Percentiles rank a stretch among this genome's conserved stretches.
phyloP scores from a whole-genome alignment of 2,888 invertebrate species.

The Drepanosiphum platanoidis region DNA sequence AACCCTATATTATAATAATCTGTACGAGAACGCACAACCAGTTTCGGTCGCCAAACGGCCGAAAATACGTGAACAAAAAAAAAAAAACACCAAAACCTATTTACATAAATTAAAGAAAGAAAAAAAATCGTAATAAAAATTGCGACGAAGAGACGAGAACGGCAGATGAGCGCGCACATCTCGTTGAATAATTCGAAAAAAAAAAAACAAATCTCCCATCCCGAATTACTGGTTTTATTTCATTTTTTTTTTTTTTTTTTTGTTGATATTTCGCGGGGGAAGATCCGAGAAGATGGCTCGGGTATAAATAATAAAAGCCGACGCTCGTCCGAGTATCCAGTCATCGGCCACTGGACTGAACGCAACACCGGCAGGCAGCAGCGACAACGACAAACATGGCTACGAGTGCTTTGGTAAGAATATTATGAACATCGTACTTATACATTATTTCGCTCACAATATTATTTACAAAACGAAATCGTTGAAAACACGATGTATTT shows the following conservation, averaged over 20 bases:
- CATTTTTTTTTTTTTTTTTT: too few species aligned
- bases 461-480: too few species aligned
- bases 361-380: background rate
- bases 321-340: background rate
- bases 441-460: too few species aligned
- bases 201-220: background rate
- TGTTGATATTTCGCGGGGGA: background rate
- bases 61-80: background rate
- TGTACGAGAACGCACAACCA: background rate
- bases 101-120: background rate
- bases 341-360: background rate
- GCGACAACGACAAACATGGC: background rate
- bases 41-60: background rate
- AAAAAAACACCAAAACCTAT: background rate
- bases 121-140: background rate
- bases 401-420: background rate
- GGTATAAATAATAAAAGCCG: background rate
- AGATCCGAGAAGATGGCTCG: background rate
- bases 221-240: conserved; percentile 31
- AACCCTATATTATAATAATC: background rate
- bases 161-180: too few species aligned
- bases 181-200: too few species aligned
- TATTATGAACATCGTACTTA: background rate
- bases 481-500: too few species aligned
- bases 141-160: background rate